Base-by-base conservation (phyloP, 2,797 vertebrate species). In the Rhinophrynus dorsalis region DNA sequence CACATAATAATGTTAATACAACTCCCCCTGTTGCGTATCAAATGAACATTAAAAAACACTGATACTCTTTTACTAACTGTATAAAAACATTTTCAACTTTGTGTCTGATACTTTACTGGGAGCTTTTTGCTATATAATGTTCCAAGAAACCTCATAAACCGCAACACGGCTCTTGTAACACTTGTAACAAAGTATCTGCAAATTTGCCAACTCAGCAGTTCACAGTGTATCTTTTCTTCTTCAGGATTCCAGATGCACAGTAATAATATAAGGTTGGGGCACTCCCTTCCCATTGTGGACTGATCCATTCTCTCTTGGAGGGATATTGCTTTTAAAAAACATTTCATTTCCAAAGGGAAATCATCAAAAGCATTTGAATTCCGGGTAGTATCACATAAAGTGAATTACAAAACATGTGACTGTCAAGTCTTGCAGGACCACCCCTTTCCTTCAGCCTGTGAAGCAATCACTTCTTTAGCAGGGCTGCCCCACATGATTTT, bases 261-360 rank as follows among this genome's bases (percentile, higher is more conserved):
- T 2, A 37, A 12, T 7, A 57, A 40, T 33, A 20, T 47, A 21
- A 62, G 30, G 54, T 33, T 10, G 23, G 18, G 26, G 5, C 23
- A 30, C 27, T 33, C 60, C 52, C 52, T 35, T 15, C 20, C 32
- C 24, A 21, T 15, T 2, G 33, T 56, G 68, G 68, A 51, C 24
- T 37, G 33, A 48, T 50, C 68, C 68, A 71, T 71, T 71, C 23
- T 42, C 6, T 18, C 33, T 5, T 54, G 56, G n/a, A 17, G 9
- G 26, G n/a, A 3, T 1, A 26, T 1, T 20, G 7, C n/a, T 21
- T 21, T 62, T n/a, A 17, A 15, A 1, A 26, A 7, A 24, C 45
- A 12, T 15, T 42, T 9, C n/a, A 3, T 17, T 33, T 44, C 13
- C 15, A 21, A 8, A 35, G 33, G 2, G 7, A 35, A 11, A 1